phyloP scores from a whole-genome alignment of 2,888 invertebrate genomes.

The Laothoe populi region DNA sequence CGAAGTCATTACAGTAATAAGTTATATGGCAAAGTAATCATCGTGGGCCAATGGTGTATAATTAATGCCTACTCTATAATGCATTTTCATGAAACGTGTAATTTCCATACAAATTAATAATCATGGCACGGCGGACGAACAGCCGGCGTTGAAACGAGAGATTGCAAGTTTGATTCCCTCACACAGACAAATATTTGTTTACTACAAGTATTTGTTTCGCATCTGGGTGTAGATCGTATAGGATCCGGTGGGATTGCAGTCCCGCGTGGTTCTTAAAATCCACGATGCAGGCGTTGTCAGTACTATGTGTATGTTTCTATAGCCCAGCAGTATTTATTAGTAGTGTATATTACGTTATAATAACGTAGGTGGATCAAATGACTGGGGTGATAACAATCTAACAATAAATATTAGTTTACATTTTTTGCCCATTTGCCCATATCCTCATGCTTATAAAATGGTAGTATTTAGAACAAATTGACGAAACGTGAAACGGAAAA shows the following conservation, averaged over 20 bases:
- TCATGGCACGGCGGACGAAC: too few species aligned
- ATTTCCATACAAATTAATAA: slow-evolving; percentile 28
- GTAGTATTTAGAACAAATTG: slow-evolving; percentile 23
- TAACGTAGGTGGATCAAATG: too few species aligned
- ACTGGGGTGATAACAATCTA: background rate
- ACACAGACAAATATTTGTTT: too few species aligned
- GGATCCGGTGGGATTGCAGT: too few species aligned
- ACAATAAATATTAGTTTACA: background rate
- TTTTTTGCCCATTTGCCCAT: background rate
- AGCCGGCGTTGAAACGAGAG: too few species aligned
- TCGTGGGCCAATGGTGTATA: slow-evolving; percentile 42
- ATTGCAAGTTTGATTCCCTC: too few species aligned
- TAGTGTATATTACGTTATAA: background rate
- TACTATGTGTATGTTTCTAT: too few species aligned
- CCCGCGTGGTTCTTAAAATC: too few species aligned
- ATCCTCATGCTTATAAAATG: background rate
- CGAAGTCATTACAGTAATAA: slow-evolving; percentile 41
- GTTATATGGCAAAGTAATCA: slow-evolving; percentile 56
- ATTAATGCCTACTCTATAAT: slow-evolving; percentile 53
- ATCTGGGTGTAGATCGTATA: too few species aligned
- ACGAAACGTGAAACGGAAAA: slow-evolving; percentile 42
- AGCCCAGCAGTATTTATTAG: too few species aligned
- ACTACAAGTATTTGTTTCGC: too few species aligned
- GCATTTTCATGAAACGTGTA: slow-evolving; percentile 45
- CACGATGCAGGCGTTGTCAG: too few species aligned